A percentile compares a stretch with the other conserved stretches of the same genome.
Conservation (phyloP, 2,797 vertebrate genomes). For the Necrosyrtes monachus region DNA sequence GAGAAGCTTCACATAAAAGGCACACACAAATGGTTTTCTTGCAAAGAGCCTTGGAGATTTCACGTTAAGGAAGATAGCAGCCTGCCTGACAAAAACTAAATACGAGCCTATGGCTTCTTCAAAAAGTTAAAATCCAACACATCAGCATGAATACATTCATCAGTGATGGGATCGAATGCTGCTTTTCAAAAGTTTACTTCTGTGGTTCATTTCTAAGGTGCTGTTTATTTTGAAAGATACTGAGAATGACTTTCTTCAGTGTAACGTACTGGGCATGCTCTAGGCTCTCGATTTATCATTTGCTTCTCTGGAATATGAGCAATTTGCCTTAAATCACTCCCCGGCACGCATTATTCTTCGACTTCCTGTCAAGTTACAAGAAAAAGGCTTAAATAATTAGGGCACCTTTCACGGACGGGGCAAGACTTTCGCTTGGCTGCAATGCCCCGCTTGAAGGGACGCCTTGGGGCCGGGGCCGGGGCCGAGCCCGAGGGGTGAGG, state of each 20-base stretch:
- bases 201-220: neutral
- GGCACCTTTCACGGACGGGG: no score
- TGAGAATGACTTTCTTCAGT: neutral
- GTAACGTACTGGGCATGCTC: neutral
- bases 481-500: no score
- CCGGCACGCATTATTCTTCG: neutral
- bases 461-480: fast-evolving
- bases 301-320: neutral
- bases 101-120: neutral
- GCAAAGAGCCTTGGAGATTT: neutral
- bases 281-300: neutral
- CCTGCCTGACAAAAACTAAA: neutral
- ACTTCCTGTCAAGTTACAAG: neutral
- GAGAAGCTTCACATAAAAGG: neutral
- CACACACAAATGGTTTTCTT: no score
- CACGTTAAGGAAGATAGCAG: neutral
- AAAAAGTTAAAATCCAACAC: neutral
- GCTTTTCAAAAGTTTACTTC: neutral
- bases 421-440: fast-evolving
- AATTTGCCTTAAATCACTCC: neutral
- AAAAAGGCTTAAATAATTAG: no score
- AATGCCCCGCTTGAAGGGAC: fast-evolving
- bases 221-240: neutral
- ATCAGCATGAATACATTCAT: neutral
- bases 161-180: neutral